Evolutionary conservation across 1,140 invertebrate species (phyloP).

Genomic region (Schmidtea mediterranea): DNA sequence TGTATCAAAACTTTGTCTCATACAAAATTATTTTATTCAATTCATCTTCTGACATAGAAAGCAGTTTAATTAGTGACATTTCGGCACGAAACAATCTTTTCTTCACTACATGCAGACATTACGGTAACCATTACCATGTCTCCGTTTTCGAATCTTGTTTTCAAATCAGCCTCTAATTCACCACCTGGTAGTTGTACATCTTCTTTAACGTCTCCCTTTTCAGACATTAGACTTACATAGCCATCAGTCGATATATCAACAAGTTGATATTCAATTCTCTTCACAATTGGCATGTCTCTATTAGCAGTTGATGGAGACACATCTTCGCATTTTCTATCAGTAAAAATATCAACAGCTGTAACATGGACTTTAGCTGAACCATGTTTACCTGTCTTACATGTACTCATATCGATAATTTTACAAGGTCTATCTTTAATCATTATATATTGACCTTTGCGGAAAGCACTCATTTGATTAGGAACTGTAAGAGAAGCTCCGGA

Average conservation of each 20-base stretch:
- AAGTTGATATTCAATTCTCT: slow-evolving; percentile 51
- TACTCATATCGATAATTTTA: slow-evolving; percentile 99
- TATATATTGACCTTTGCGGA: background rate
- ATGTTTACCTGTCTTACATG: slow-evolving; percentile 91
- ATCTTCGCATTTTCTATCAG: slow-evolving; percentile 88
- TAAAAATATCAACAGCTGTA: slow-evolving; percentile 92
- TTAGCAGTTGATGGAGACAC: slow-evolving; percentile 98
- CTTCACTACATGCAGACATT: too few species aligned
- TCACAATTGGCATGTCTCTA: slow-evolving; percentile 94
- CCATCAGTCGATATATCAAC: background rate
- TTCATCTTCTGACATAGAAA: too few species aligned
- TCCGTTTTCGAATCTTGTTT: background rate
- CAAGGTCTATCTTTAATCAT: slow-evolving; percentile 80
- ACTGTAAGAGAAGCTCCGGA: background rate
- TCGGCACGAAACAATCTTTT: too few species aligned
- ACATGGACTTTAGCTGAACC: slow-evolving; percentile 70
- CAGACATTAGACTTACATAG: background rate
- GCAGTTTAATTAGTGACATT: too few species aligned
- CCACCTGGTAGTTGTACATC: background rate
- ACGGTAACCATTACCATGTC: too few species aligned
- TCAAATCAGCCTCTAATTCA: background rate
- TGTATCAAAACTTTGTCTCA: too few species aligned
- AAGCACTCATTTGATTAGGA: background rate
- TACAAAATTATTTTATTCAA: too few species aligned
- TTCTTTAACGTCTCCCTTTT: background rate